Percentiles rank a stretch among this genome's conserved stretches.
Evolutionary conservation across 2,888 invertebrate genomes (phyloP).

Genomic region (Linnaemya vulpina): DNA sequence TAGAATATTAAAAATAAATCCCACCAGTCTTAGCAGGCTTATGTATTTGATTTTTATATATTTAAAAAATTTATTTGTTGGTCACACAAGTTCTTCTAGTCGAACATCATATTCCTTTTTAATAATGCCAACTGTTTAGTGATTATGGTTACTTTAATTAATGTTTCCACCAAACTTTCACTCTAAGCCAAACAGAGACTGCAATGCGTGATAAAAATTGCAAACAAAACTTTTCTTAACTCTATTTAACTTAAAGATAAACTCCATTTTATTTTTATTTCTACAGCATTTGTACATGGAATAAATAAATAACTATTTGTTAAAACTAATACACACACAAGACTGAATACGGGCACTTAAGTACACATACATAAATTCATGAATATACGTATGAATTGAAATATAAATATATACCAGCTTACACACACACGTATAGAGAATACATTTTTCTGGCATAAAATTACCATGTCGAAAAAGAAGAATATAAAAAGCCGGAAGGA

Average conservation of each 20-base stretch:
- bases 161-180: neutral
- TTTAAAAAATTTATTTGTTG: too few species aligned
- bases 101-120: too few species aligned
- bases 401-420: neutral
- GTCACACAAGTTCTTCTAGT: too few species aligned
- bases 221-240: neutral
- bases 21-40: too few species aligned
- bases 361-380: slow-evolving; percentile 7
- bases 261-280: slow-evolving; percentile 9
- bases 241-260: slow-evolving; percentile 22
- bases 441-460: slow-evolving; percentile 61
- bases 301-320: slow-evolving; percentile 36
- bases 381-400: slow-evolving; percentile 32
- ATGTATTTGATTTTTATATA: too few species aligned
- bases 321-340: slow-evolving; percentile 13
- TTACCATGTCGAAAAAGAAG: slow-evolving; percentile 52
- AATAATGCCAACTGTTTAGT: neutral
- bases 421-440: slow-evolving; percentile 5
- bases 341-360: slow-evolving; percentile 32
- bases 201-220: slow-evolving; percentile 12
- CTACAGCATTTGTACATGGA: slow-evolving; percentile 38
- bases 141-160: neutral
- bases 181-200: neutral
- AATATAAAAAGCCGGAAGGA: slow-evolving; percentile 76
- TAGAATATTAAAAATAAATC: too few species aligned